A percentile compares a stretch with the other conserved stretches of the same genome.
Evolutionary conservation across 2,113 vertebrate species (phyloP).

Genomic region (Neolamprologus devosi): DNA sequence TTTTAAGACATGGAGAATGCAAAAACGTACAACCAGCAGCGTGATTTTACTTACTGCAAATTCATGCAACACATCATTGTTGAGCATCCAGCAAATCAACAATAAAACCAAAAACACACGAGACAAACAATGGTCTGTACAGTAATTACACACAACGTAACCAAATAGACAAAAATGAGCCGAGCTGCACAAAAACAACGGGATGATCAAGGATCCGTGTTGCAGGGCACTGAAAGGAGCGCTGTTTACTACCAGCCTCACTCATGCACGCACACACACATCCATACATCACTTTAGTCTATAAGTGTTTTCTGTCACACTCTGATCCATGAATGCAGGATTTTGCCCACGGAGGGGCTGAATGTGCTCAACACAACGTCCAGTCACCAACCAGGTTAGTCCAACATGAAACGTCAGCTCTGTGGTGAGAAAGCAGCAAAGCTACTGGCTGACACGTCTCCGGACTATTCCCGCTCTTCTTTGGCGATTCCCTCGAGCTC

Average conservation of each 20-base stretch:
- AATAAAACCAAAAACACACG: fast-evolving
- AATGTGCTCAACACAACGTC: neutral
- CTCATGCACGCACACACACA: neutral
- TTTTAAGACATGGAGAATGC: neutral
- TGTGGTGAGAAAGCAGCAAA: neutral
- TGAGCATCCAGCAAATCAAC: neutral
- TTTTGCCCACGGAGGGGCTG: neutral
- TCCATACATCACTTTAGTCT: neutral
- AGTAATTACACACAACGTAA: neutral
- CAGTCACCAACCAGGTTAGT: neutral
- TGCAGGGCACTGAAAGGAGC: neutral
- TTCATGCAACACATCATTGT: neutral
- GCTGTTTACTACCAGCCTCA: neutral
- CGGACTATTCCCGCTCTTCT: neutral
- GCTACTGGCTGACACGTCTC: neutral
- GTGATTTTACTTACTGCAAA: neutral
- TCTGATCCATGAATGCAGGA: neutral
- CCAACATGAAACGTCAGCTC: neutral
- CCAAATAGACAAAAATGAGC: neutral
- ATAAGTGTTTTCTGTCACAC: neutral
- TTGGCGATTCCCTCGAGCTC: neutral
- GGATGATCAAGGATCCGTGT: neutral
- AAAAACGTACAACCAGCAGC: neutral
- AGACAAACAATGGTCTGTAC: neutral
- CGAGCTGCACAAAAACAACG: neutral